phyloP scores from a whole-genome alignment of 1,140 invertebrate species.

The Meloidogyne exigua region DNA sequence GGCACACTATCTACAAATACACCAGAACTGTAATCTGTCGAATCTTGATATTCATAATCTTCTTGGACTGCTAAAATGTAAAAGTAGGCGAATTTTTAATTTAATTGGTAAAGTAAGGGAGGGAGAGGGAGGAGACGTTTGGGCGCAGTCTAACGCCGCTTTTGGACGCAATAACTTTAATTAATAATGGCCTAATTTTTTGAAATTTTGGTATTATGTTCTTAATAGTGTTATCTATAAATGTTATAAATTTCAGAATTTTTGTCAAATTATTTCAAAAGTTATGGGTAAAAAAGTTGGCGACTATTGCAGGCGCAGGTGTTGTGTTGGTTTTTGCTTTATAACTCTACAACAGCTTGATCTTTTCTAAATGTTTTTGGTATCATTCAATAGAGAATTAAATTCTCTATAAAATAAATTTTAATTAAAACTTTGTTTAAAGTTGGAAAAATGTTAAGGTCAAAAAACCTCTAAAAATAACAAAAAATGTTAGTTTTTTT shows the following conservation, averaged over 20 bases:
- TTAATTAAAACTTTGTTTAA: no score
- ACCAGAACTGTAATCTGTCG: constrained; percentile 26
- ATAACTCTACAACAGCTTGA: no score
- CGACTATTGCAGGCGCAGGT: neutral
- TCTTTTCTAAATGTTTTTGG: no score
- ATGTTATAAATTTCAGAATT: constrained; percentile 2
- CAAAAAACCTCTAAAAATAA: neutral
- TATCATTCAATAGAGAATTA: no score
- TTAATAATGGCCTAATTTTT: neutral
- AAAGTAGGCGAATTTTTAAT: neutral
- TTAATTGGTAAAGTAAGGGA: no score
- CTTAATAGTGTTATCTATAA: neutral
- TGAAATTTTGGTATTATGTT: neutral
- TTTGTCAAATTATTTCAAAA: neutral
- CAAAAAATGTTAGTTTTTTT: neutral
- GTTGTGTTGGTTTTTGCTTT: no score
- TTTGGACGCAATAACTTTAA: neutral
- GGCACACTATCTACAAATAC: constrained; percentile 28
- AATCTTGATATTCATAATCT: constrained; percentile 6
- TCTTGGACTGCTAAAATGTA: neutral
- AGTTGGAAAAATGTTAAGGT: no score
- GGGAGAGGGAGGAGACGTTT: no score
- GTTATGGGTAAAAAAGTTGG: neutral
- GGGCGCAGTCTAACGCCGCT: neutral
- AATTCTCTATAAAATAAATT: no score